phyloP scores from a whole-genome alignment of 2,113 vertebrate genomes.

The Lota lota region DNA sequence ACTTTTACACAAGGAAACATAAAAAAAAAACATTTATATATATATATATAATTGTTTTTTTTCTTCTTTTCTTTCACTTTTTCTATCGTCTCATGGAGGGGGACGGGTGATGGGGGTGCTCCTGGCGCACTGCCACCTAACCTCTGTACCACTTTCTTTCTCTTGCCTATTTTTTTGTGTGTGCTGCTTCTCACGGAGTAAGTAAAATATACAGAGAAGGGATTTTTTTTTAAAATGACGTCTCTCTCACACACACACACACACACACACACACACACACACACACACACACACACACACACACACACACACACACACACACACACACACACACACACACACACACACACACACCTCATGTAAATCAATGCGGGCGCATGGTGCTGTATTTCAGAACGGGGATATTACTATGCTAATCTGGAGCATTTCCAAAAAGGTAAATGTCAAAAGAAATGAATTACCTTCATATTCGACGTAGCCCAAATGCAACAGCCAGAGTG shows the following conservation, averaged over 20 bases:
- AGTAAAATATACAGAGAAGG: background rate
- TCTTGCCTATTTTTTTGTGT: too few relatives aligned
- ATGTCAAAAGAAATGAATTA: slow-evolving; percentile 73
- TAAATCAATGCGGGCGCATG: slow-evolving; percentile 61
- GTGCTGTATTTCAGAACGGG: slow-evolving; percentile 32
- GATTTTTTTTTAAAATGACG: too few relatives aligned
- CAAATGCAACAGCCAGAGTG: slow-evolving; percentile 39
- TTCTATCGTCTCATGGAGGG: too few relatives aligned
- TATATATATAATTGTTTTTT: too few relatives aligned
- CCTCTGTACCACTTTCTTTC: background rate
- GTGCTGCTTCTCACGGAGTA: slow-evolving; percentile 33
- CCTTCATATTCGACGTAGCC: slow-evolving; percentile 48
- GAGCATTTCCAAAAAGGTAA: slow-evolving; percentile 67
- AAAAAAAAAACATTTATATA: slow-evolving; percentile 24
- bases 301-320: too few relatives aligned
- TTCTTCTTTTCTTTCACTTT: too few relatives aligned
- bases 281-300: too few relatives aligned
- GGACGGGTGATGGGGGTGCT: too few relatives aligned
- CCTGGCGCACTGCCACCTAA: background rate
- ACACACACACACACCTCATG: slow-evolving; percentile 53
- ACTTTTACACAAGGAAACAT: slow-evolving; percentile 43
- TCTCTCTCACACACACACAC: background rate
- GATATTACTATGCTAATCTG: slow-evolving; percentile 73
- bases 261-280: background rate
- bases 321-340: slow-evolving; percentile 24